Conservation (phyloP, 2,888 invertebrate genomes). For the Diploptera punctata region DNA sequence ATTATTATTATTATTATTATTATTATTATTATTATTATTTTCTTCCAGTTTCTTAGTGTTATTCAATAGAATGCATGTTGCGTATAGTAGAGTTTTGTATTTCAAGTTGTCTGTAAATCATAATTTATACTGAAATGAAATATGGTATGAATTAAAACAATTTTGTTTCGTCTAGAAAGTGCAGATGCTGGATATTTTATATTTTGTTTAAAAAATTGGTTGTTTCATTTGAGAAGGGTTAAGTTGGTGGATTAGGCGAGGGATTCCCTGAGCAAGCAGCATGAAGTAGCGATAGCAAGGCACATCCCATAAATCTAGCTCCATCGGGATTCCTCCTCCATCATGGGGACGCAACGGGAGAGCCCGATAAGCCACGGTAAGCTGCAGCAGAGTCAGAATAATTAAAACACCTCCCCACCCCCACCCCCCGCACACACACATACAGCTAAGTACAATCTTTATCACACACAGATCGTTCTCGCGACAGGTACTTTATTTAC, state of each 20-base stretch:
- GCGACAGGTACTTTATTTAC: conserved; percentile 2
- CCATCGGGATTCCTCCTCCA: conserved; percentile 29
- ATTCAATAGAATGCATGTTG: no score
- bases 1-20: no score
- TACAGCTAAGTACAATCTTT: conserved; percentile 26
- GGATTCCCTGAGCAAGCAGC: conserved; percentile 15
- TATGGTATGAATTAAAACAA: no score
- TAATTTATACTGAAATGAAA: no score
- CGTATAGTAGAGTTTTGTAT: no score
- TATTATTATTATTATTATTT: no score
- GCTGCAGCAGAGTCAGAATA: conserved; percentile 28
- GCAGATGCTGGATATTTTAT: no score
- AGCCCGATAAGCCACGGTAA: conserved; percentile 31
- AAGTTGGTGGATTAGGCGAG: not conserved
- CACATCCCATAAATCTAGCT: conserved; percentile 33
- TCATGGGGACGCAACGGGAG: conserved; percentile 13
- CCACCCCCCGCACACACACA: not conserved
- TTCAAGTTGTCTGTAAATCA: no score
- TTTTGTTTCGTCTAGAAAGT: no score
- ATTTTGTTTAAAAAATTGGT: not conserved
- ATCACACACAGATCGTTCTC: conserved; percentile 14
- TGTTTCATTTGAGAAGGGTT: conserved; percentile 3
- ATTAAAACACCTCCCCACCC: conserved; percentile 24
- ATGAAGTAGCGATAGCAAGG: conserved; percentile 30
- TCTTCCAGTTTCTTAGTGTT: no score